These are phyloP conservation scores for Drosophila ercepeae DNA, from an alignment of 1,140 invertebrate species.

Conservation along the genomic window DNA sequence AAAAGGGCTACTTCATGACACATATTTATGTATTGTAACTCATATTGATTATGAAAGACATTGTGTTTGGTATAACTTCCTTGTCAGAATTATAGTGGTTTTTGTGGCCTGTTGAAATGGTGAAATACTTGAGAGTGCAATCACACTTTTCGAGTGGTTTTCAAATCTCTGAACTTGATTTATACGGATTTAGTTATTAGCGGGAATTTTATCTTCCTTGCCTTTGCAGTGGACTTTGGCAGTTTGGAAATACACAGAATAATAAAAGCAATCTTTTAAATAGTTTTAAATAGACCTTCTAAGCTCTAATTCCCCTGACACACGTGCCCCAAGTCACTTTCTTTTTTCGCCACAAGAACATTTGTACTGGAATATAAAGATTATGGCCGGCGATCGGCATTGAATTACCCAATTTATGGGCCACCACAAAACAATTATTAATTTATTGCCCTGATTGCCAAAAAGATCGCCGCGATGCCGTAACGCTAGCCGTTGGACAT, in stretches of 20 bases:
- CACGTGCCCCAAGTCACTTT: conserved; percentile 13
- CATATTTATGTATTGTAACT: conserved; percentile 14
- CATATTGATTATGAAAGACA: background rate
- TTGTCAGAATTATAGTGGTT: background rate
- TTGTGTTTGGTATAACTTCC: background rate
- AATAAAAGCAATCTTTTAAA: background rate
- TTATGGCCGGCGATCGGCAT: conserved; percentile 14
- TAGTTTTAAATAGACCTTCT: background rate
- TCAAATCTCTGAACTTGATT: conserved; percentile 23
- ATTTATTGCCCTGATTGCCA: conserved; percentile 30
- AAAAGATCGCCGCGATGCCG: conserved; percentile 27
- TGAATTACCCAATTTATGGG: conserved; percentile 32
- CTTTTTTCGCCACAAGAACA: conserved; percentile 1
- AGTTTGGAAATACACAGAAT: background rate
- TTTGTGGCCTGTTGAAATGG: background rate
- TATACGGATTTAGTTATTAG: conserved; percentile 13
- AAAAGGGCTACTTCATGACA: conserved; percentile 16
- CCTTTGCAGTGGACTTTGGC: conserved; percentile 5
- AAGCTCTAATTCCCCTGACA: background rate
- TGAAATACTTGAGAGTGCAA: background rate
- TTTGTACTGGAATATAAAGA: conserved; percentile 1
- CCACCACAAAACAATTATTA: conserved; percentile 32
- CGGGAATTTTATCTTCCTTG: background rate
- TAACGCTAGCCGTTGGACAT: conserved; percentile 27
- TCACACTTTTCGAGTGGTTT: conserved; percentile 15